Evolutionary conservation across 1,140 invertebrate genomes (phyloP), one percentile per base, ranked within the genome.

Genomic region (Centruroides vittatus): DNA sequence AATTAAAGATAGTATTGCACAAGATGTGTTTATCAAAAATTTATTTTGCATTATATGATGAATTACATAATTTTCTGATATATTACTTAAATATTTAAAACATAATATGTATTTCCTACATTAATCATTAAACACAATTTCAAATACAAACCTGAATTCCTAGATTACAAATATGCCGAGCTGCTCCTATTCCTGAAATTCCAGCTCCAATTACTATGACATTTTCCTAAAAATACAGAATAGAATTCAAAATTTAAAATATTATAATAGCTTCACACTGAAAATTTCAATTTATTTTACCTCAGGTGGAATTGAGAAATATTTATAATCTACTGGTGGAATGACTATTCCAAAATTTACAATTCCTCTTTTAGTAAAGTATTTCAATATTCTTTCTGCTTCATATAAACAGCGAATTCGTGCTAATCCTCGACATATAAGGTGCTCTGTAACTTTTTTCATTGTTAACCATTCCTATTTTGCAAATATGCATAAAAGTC

Each of bases 161-260:
- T 57, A 74, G 66, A 50, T 71, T 70, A n/a, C 63, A 56, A 4
- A 79, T 68, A 58, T 76, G 73, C 23, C 68, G 68, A 4, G 78
- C 77, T n/a, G 77, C 76, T 4, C 70, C 67, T 8, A 79, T 58
- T 35, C 78, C 78, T 55, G 73, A 69, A 23, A 71, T 66, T 46
- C 78, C 78, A 35, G 73, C 76, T 46, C 78, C 78, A 55, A 79
- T 68, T 3, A 79, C 68, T 34, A 79, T 60, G 46, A 79, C 74
- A 79, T 88, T 89, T 3, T 88, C 88, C 69, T 84, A 78, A 41
- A 41, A 41, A 41, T 41, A 41, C 8, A 6, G 41, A 41, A 41
- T 3, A 41, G 4, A 62, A 59, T 23, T 48, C 5, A n/a, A 56
- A n/a, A 12, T 35, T 35, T 46, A 35, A 55, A 59, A n/a, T 61